Evolutionary conservation across 2,888 invertebrate genomes (phyloP).

Genomic region (Drosophila hamatofila): DNA sequence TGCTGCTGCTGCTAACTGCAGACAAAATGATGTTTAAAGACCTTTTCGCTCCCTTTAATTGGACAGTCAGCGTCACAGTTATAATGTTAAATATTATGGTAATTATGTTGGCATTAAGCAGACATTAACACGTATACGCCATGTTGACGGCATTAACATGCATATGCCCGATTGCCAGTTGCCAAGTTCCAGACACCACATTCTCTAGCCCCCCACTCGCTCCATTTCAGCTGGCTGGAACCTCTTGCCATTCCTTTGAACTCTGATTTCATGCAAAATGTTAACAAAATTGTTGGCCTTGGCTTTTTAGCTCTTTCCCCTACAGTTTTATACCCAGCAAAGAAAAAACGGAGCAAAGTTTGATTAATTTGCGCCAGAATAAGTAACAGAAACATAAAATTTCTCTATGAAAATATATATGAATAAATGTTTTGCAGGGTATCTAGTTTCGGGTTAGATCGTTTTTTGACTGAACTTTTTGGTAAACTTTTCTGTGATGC

Average conservation of each 20-base stretch:
- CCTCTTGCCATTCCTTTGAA: slow-evolving; percentile 42
- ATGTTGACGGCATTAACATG: slow-evolving; percentile 1
- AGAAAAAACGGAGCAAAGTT: not conserved
- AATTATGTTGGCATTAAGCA: slow-evolving; percentile 38
- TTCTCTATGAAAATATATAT: not conserved
- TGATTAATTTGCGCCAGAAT: not conserved
- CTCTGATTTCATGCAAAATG: slow-evolving; percentile 55
- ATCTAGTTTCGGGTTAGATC: not conserved
- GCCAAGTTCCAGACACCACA: slow-evolving; percentile 22
- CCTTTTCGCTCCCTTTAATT: slow-evolving; percentile 6
- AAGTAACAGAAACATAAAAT: not conserved
- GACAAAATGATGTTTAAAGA: slow-evolving; percentile 22
- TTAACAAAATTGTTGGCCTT: slow-evolving; percentile 39
- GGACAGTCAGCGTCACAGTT: not conserved
- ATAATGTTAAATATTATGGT: slow-evolving; percentile 42
- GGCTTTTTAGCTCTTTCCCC: slow-evolving; percentile 1
- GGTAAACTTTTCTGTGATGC: slow-evolving; percentile 31
- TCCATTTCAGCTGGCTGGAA: not conserved
- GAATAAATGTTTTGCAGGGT: slow-evolving; percentile 12
- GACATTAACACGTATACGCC: slow-evolving; percentile 33
- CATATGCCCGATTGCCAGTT: not conserved
- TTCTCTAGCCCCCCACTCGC: slow-evolving; percentile 5
- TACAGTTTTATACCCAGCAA: slow-evolving; percentile 14
- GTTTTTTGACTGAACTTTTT: slow-evolving; percentile 31
- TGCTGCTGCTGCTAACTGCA: slow-evolving; percentile 21